Conservation (phyloP, 2,888 invertebrate genomes). For the Agapostemon virescens region DNA sequence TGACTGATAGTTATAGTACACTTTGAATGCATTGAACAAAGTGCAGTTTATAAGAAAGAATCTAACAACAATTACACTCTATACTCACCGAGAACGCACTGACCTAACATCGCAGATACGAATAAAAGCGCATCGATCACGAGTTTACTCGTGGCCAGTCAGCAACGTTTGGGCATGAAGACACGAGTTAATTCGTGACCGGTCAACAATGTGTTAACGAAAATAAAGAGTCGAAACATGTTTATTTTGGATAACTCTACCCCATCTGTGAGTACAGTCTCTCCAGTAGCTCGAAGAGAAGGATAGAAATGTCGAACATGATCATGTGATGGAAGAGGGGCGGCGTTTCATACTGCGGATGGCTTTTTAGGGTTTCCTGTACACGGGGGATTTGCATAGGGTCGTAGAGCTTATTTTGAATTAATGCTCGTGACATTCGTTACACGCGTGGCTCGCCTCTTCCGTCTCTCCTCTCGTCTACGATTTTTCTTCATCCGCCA, state of each 20-base stretch:
- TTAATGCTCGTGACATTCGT: constrained; percentile 73
- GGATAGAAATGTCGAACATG: constrained; percentile 21
- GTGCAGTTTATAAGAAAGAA: too few species aligned
- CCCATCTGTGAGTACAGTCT: constrained; percentile 9
- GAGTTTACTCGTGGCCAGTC: too few species aligned
- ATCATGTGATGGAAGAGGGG: constrained; percentile 19
- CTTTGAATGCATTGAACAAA: too few species aligned
- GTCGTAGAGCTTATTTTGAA: constrained; percentile 69
- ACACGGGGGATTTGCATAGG: constrained; percentile 71
- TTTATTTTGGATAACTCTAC: neutral
- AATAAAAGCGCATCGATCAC: too few species aligned
- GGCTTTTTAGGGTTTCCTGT: constrained; percentile 72
- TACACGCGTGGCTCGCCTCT: constrained; percentile 67
- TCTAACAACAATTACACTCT: too few species aligned
- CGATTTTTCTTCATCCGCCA: constrained; percentile 22
- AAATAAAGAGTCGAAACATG: neutral
- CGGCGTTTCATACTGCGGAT: constrained; percentile 38
- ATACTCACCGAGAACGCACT: too few species aligned
- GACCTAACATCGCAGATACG: too few species aligned
- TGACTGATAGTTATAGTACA: too few species aligned
- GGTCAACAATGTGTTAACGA: too few species aligned
- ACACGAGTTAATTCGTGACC: too few species aligned
- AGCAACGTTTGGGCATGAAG: too few species aligned
- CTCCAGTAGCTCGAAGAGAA: constrained; percentile 34
- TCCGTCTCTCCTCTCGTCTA: constrained; percentile 30